These are phyloP conservation scores for Zophobas morio DNA, from an alignment of 1,140 invertebrate genomes.

Conservation along the genomic window DNA sequence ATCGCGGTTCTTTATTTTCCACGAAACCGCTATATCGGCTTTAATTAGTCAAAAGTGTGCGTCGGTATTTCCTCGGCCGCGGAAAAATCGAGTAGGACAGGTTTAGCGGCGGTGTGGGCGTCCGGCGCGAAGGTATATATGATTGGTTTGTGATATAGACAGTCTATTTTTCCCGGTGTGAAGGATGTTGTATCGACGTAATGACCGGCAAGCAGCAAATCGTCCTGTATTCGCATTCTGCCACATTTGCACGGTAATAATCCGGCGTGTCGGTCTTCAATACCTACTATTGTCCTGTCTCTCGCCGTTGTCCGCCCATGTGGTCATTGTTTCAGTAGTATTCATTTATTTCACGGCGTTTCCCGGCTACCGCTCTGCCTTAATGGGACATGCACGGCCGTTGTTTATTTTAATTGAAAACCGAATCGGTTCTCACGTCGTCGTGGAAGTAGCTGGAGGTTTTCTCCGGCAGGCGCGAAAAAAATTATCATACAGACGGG, in stretches of 20 bases:
- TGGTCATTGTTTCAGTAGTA: slow-evolving; percentile 40
- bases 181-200: too few relatives aligned
- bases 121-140: too few relatives aligned
- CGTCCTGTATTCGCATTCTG: neutral
- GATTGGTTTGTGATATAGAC: too few relatives aligned
- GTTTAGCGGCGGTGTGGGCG: too few relatives aligned
- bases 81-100: too few relatives aligned
- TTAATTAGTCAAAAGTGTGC: too few relatives aligned
- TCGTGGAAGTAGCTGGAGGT: neutral
- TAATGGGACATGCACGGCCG: slow-evolving; percentile 29
- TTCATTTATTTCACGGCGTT: slow-evolving; percentile 32
- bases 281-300: slow-evolving; percentile 34
- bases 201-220: too few relatives aligned
- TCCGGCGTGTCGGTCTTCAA: slow-evolving; percentile 30
- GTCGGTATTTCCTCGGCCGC: too few relatives aligned
- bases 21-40: too few relatives aligned
- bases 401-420: slow-evolving; percentile 35
- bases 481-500: slow-evolving; percentile 31
- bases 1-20: too few relatives aligned
- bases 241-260: slow-evolving; percentile 38
- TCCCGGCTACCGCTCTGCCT: neutral
- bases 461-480: neutral
- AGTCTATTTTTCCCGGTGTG: too few relatives aligned
- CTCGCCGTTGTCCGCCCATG: slow-evolving; percentile 35
- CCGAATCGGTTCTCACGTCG: slow-evolving; percentile 33